Evolutionary conservation across 1,140 invertebrate species (phyloP).

Genomic region (Nasonia giraulti): DNA sequence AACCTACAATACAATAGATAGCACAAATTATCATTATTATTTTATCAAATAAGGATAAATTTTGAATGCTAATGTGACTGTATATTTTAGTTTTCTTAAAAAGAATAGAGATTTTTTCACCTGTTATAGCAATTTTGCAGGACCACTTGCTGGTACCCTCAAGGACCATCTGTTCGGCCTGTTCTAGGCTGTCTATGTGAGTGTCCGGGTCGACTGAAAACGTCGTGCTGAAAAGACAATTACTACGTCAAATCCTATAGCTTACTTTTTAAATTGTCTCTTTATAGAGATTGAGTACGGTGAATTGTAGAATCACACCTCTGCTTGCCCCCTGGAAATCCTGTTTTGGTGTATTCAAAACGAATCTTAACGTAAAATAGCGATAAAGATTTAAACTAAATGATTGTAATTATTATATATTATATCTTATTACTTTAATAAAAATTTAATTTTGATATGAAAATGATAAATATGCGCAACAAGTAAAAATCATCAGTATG

Average conservation of each 20-base stretch:
- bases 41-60: too few species aligned
- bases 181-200: slow-evolving; percentile 96
- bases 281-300: slow-evolving; percentile 2
- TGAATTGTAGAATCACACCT: background rate
- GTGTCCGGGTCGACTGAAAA: slow-evolving; percentile 96
- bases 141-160: slow-evolving; percentile 99
- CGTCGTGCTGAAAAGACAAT: slow-evolving; percentile 83
- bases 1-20: too few species aligned
- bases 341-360: background rate
- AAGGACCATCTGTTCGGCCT: slow-evolving; percentile 98
- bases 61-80: too few species aligned
- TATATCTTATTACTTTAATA: too few species aligned
- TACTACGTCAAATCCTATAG: slow-evolving; percentile 3
- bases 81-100: slow-evolving; percentile 9
- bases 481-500: too few species aligned
- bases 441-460: too few species aligned
- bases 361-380: background rate
- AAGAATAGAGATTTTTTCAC: slow-evolving; percentile 71
- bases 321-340: slow-evolving; percentile 5
- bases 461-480: too few species aligned
- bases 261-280: background rate
- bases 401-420: too few species aligned
- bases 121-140: slow-evolving; percentile 99
- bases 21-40: too few species aligned
- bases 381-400: background rate